phyloP scores from a whole-genome alignment of 1,140 invertebrate genomes.

The Mya arenaria region DNA sequence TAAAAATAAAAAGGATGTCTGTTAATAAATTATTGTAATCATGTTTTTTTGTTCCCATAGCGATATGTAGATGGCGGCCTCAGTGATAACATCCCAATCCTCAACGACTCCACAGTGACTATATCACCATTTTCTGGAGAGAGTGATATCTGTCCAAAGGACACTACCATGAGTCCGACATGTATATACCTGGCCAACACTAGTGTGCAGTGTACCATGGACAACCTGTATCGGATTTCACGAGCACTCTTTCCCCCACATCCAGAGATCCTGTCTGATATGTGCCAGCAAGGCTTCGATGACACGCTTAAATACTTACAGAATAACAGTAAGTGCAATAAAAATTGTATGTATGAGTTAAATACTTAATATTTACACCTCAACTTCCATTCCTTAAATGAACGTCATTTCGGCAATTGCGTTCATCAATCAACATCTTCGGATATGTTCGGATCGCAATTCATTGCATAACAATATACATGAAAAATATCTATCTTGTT shows the following conservation, averaged over 20 bases:
- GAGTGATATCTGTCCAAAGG: conserved; percentile 98
- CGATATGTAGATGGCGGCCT: conserved; percentile 98
- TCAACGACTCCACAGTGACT: conserved; percentile 97
- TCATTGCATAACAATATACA: no score
- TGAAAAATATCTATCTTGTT: no score
- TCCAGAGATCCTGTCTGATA: conserved; percentile 93
- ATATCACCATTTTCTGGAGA: conserved; percentile 99
- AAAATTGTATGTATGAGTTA: no score
- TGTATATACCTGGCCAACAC: conserved; percentile 94
- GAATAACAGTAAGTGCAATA: conserved; percentile 88
- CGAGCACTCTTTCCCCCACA: conserved; percentile 97
- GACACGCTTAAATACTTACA: conserved; percentile 96
- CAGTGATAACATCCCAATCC: conserved; percentile 95
- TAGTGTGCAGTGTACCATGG: conserved; percentile 89
- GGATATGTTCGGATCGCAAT: no score
- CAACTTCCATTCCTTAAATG: no score
- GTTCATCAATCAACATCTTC: no score
- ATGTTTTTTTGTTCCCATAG: conserved; percentile 65
- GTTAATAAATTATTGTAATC: conserved; percentile 1
- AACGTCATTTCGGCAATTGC: no score
- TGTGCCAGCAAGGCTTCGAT: conserved; percentile 98
- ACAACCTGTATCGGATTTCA: conserved; percentile 94
- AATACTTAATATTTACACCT: no score
- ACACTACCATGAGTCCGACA: conserved; percentile 82
- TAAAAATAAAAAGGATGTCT: no score